Evolutionary conservation across 2,797 vertebrate species (phyloP).

Genomic region (Spinus olivaceus): DNA sequence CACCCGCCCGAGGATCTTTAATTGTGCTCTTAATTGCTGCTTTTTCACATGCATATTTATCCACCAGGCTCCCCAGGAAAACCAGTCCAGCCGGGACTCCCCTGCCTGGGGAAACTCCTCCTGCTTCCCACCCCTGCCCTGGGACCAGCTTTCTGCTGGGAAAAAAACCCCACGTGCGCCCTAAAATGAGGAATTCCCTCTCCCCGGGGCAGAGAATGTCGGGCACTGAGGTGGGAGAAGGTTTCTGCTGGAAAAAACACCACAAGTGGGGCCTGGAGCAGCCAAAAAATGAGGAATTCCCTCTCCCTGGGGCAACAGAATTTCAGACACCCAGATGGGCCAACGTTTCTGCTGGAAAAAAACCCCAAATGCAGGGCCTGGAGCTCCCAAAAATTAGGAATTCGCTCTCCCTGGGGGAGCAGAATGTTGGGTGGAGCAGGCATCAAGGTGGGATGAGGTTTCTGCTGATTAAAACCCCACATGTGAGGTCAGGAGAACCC

Average conservation of each 20-base stretch:
- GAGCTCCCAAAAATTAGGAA: no score
- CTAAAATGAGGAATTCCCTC: background rate
- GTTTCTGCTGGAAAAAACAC: background rate
- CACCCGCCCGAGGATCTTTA: background rate
- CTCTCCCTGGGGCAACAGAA: no score
- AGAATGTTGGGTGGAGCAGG: no score
- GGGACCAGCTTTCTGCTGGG: background rate
- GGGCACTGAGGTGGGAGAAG: no score
- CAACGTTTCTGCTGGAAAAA: background rate
- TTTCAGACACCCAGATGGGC: accelerated
- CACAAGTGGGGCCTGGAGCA: no score
- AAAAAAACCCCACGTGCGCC: no score
- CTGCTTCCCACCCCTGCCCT: background rate
- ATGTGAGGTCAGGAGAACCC: no score
- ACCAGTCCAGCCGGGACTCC: background rate
- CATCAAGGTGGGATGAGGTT: accelerated
- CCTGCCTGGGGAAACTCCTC: background rate
- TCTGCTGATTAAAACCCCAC: background rate
- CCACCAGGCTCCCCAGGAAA: background rate
- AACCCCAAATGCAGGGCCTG: no score
- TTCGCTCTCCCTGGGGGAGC: no score
- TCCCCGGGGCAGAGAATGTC: background rate
- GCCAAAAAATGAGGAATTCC: no score
- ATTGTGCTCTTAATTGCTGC: background rate
- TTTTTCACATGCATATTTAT: background rate